Evolutionary conservation across 2,797 vertebrate species (phyloP).

Genomic region (Lutra lutra): DNA sequence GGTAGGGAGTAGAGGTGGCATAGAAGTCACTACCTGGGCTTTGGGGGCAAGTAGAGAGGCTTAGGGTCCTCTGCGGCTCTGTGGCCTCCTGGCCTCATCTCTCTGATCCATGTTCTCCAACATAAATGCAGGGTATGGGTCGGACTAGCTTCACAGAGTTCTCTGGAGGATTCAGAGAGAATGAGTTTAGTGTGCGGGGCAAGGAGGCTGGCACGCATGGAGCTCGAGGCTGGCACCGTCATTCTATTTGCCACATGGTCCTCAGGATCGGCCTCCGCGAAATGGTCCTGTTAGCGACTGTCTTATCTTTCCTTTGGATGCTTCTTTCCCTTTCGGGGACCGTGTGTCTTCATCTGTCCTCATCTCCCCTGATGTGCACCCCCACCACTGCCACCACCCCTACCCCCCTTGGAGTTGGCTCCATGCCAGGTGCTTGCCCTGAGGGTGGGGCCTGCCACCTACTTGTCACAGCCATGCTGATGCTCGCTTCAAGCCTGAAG

Average conservation of each 20-base stretch:
- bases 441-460: accelerated
- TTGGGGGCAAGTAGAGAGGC: background rate
- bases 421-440: background rate
- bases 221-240: background rate
- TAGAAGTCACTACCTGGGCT: background rate
- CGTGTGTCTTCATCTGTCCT: background rate
- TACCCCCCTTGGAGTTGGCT: background rate
- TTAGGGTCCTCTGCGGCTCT: background rate
- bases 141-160: background rate
- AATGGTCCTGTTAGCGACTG: background rate
- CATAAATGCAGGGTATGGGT: background rate
- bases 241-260: background rate
- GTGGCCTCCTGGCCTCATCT: background rate
- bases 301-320: background rate
- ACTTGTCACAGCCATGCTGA: background rate
- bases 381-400: too few species aligned
- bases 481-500: background rate
- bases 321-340: background rate
- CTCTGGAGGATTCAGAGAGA: background rate
- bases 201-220: background rate
- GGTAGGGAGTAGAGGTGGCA: background rate
- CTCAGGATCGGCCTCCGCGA: background rate
- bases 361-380: background rate
- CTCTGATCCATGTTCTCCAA: background rate
- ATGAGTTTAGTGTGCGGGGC: background rate